Percentiles rank a stretch among this genome's conserved stretches.
Evolutionary conservation across 1,140 invertebrate species (phyloP).

Genomic region (Brachionus manjavacas): DNA sequence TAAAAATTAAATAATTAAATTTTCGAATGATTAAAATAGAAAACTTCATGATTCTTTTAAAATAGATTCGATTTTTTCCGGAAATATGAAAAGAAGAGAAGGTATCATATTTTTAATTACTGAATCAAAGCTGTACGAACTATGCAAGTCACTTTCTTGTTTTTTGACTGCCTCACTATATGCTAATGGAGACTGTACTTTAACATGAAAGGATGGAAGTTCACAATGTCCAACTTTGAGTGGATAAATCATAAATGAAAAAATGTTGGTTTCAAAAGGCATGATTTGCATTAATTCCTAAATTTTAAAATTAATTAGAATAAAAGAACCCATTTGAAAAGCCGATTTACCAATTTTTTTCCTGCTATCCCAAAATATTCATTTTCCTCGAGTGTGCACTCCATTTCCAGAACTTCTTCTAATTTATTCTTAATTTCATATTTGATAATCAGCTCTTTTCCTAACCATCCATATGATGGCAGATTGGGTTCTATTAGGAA

Average conservation of each 20-base stretch:
- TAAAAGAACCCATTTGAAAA: background rate
- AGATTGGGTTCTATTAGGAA: background rate
- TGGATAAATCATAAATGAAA: constrained; percentile 5
- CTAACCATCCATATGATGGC: constrained; percentile 1
- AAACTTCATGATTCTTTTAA: background rate
- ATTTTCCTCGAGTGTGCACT: constrained; percentile 8
- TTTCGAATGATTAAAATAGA: background rate
- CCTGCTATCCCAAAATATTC: constrained; percentile 26
- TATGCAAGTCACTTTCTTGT: background rate
- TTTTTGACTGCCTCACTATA: background rate
- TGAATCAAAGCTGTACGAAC: background rate
- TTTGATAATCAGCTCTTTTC: background rate
- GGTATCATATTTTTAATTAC: constrained; percentile 19
- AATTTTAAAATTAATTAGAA: background rate
- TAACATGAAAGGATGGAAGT: background rate
- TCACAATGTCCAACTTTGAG: constrained; percentile 10
- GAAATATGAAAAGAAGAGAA: constrained; percentile 12
- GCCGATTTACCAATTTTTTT: background rate
- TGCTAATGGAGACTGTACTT: background rate
- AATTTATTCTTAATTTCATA: constrained; percentile 28
- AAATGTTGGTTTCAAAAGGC: background rate
- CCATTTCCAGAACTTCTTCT: background rate
- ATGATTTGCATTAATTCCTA: constrained; percentile 37
- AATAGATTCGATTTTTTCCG: background rate
- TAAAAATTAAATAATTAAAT: background rate